These are phyloP conservation scores for Penaeus monodon DNA, from an alignment of 2,888 invertebrate species.

Conservation along the genomic window DNA sequence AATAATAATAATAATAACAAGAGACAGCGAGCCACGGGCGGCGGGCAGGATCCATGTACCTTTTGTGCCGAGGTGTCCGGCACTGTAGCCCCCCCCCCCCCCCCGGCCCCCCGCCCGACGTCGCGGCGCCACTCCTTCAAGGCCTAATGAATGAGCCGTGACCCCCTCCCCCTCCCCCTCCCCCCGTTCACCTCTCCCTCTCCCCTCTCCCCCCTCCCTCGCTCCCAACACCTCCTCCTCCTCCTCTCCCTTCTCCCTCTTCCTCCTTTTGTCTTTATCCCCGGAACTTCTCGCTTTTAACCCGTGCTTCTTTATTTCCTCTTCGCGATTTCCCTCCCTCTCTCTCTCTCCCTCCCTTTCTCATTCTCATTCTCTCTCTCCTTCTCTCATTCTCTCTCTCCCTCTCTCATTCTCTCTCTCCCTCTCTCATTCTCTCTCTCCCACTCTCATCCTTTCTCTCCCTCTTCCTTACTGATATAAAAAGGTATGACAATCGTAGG, in stretches of 20 bases:
- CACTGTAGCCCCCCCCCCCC: conserved; percentile 13
- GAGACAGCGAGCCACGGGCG: background rate
- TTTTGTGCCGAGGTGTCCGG: conserved; percentile 23
- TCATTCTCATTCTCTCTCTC: background rate
- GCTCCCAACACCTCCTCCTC: background rate
- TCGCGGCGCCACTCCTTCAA: conserved; percentile 41
- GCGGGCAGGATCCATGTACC: background rate
- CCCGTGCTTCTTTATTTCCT: no score
- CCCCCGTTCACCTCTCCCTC: background rate
- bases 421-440: background rate
- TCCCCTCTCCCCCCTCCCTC: background rate
- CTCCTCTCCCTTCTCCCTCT: background rate
- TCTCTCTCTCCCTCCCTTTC: background rate
- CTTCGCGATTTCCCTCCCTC: background rate
- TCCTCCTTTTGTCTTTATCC: no score
- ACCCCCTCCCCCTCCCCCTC: background rate
- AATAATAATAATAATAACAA: background rate
- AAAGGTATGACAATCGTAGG: no score
- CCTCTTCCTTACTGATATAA: background rate
- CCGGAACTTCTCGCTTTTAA: no score
- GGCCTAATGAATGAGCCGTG: conserved; percentile 44
- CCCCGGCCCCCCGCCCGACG: conserved; percentile 41
- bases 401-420: background rate
- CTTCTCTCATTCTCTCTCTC: background rate
- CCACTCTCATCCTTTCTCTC: background rate